phyloP scores from a whole-genome alignment of 2,113 vertebrate species.

The Oplegnathus fasciatus region DNA sequence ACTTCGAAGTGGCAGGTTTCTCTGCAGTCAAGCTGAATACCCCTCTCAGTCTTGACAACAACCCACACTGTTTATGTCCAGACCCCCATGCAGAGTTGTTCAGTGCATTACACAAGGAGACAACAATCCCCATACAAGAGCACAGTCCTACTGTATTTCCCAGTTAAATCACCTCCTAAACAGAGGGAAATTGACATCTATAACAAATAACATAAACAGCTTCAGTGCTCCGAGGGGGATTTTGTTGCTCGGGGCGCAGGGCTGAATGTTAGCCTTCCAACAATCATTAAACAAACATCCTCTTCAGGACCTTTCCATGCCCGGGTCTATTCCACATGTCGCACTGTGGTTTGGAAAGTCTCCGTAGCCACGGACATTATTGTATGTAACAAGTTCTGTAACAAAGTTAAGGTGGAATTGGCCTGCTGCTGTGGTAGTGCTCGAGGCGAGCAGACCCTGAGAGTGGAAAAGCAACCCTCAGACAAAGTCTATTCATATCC shows the following conservation, averaged over 20 bases:
- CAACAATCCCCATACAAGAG: slow-evolving; percentile 70
- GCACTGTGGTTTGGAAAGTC: slow-evolving; percentile 78
- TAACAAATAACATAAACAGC: slow-evolving; percentile 80
- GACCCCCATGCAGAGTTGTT: slow-evolving; percentile 30
- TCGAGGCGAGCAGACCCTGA: slow-evolving; percentile 54
- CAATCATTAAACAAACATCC: slow-evolving; percentile 83
- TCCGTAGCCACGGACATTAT: slow-evolving; percentile 68
- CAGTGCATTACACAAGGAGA: slow-evolving; percentile 52
- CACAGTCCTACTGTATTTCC: slow-evolving; percentile 70
- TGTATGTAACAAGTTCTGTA: slow-evolving; percentile 79
- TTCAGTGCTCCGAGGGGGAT: slow-evolving; percentile 63
- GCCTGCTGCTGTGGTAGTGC: slow-evolving; percentile 61
- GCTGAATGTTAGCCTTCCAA: slow-evolving; percentile 75
- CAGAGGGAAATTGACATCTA: slow-evolving; percentile 78
- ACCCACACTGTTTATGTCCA: slow-evolving; percentile 43
- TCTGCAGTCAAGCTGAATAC: slow-evolving; percentile 1
- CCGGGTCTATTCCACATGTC: slow-evolving; percentile 72
- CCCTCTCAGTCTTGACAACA: slow-evolving; percentile 51
- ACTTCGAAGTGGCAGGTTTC: slow-evolving; percentile 8
- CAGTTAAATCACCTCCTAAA: slow-evolving; percentile 75
- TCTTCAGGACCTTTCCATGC: slow-evolving; percentile 74
- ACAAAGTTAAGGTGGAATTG: slow-evolving; percentile 77
- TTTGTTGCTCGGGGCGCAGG: slow-evolving; percentile 66
- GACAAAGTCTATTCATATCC: slow-evolving; percentile 74
- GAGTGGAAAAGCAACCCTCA: slow-evolving; percentile 66